Evolutionary conservation across 2,113 vertebrate genomes (phyloP).

Genomic region (Zosterops hypoxanthus): DNA sequence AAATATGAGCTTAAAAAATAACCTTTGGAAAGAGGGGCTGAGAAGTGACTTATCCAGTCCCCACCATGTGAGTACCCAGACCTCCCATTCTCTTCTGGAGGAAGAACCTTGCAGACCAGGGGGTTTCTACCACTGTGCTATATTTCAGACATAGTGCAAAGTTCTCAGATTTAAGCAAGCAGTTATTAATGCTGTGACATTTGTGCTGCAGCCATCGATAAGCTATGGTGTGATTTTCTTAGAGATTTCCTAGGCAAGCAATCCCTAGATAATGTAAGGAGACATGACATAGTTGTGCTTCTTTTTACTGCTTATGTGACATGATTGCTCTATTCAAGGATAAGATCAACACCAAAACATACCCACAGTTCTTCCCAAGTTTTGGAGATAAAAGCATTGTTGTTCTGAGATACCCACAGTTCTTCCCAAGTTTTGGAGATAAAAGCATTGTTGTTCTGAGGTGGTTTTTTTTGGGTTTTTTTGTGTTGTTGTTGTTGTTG

Average conservation of each 20-base stretch:
- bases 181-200: not conserved
- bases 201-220: not conserved
- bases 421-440: not conserved
- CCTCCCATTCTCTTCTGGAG: accelerated
- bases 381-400: not conserved
- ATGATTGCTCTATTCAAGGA: not conserved
- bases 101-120: not conserved
- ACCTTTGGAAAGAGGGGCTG: not conserved
- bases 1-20: not conserved
- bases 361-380: not conserved
- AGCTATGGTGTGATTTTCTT: not conserved
- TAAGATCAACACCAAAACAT: not conserved
- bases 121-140: not conserved
- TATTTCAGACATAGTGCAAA: not conserved
- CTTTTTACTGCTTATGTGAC: not conserved
- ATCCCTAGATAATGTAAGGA: slow-evolving; percentile 2
- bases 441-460: not conserved
- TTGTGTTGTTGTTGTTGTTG: not conserved
- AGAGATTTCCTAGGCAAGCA: not conserved
- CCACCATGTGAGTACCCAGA: not conserved
- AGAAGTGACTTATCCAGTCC: not conserved
- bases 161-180: not conserved
- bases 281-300: not conserved
- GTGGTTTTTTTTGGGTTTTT: not conserved
- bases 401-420: accelerated